These are phyloP conservation scores for Himalopsyche phryganea DNA, from an alignment of 1,140 invertebrate species.

Conservation along the genomic window DNA sequence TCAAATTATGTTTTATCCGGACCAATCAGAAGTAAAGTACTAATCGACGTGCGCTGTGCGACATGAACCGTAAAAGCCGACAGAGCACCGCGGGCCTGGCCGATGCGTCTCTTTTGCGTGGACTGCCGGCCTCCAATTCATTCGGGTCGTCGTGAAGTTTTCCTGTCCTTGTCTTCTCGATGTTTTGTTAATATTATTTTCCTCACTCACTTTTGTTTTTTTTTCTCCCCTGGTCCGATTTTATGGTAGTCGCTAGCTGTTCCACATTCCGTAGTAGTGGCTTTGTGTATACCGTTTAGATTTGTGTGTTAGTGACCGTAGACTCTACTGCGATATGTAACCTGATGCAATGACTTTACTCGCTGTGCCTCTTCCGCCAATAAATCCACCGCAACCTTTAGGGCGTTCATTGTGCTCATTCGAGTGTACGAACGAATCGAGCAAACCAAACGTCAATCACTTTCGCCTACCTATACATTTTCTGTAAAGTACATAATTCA, in stretches of 20 bases:
- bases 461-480: no score
- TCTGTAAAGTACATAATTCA: no score
- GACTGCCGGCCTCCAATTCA: constrained; percentile 31
- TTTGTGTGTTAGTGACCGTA: constrained; percentile 28
- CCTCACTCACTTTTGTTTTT: constrained; percentile 15
- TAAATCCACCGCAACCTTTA: background rate
- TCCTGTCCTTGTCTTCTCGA: constrained; percentile 32
- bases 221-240: background rate
- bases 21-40: no score
- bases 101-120: constrained; percentile 21
- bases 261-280: constrained; percentile 24
- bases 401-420: no score
- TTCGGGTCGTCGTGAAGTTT: constrained; percentile 33
- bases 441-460: no score
- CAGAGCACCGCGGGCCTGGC: constrained; percentile 10
- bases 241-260: constrained; percentile 20
- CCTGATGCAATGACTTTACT: constrained; percentile 33
- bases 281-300: constrained; percentile 29
- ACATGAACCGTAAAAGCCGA: constrained; percentile 17
- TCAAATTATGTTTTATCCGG: no score
- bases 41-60: no score
- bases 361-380: constrained; percentile 19
- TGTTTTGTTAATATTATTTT: constrained; percentile 28
- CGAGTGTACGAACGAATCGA: background rate
- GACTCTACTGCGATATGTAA: constrained; percentile 31